phyloP scores from a whole-genome alignment of 2,113 vertebrate species.

The Apaloderma vittatum region DNA sequence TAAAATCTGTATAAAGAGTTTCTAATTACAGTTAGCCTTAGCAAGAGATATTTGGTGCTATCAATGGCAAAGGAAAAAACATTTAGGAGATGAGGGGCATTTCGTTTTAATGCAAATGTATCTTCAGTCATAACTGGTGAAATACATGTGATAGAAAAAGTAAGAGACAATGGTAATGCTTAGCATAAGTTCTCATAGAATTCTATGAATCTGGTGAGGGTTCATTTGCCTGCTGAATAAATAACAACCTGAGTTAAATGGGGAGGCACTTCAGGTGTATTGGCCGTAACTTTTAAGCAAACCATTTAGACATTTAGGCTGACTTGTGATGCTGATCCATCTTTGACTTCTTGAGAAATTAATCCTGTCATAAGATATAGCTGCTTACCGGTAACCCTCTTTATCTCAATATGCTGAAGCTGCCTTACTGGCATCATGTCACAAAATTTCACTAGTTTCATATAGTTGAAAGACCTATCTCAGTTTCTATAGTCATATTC shows the following conservation, averaged over 20 bases:
- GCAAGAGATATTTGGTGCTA: neutral
- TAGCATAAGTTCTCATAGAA: neutral
- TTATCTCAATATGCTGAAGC: neutral
- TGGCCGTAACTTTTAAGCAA: neutral
- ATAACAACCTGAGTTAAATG: neutral
- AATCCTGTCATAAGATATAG: neutral
- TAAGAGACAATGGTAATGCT: neutral
- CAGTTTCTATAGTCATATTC: neutral
- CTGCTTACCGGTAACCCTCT: neutral
- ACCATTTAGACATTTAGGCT: neutral
- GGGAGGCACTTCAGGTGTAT: neutral
- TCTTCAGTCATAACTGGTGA: neutral
- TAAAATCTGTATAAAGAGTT: neutral
- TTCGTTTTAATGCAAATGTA: neutral
- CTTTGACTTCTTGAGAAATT: neutral
- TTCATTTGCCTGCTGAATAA: neutral
- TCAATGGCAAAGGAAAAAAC: neutral
- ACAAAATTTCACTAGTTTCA: neutral
- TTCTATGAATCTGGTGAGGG: neutral
- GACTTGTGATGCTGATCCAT: neutral
- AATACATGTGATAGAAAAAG: neutral
- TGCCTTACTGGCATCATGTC: neutral
- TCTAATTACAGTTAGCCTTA: neutral
- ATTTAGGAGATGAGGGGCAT: neutral
- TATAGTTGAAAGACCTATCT: neutral